Evolutionary conservation across 2,888 invertebrate species (phyloP), one percentile per base, ranked within the genome.

Genomic region (Plusia festucae): DNA sequence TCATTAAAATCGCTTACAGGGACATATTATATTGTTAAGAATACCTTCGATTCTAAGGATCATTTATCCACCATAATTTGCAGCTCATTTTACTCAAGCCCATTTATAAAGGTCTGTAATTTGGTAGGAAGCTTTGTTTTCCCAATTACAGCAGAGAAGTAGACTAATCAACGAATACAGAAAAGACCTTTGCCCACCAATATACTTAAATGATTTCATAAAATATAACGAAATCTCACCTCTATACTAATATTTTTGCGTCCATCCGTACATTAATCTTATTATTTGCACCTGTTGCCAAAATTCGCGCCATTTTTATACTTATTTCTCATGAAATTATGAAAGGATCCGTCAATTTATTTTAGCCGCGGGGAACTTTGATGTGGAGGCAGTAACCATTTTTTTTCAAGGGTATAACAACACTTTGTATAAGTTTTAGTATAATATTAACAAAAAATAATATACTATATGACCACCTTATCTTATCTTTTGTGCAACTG

Each of bases 221-320:
- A 15, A 9, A 7, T n/a, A 5, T n/a, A 2, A 40, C 2, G 1
- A n/a, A n/a, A 40, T n/a, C 40, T 40, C 6, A 40, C 40, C 40
- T 40, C 40, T n/a, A n/a, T 40, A n/a, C n/a, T 46, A 51, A 40
- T 57, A 61, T 56, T 59, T 60, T 53, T 63, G 60, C 72, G 54
- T 64, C 73, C 68, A 68, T 76, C 71, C 53, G 67, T 67, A 79
- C 80, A 85, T 83, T 82, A 81, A 86, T 85, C 81, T 81, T 65
- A 73, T 81, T 80, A 78, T 78, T 80, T 84, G 76, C 83, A 86
- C 86, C 86, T 86, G 86, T 86, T 86, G 86, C 85, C 60, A 75
- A 65, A 72, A 74, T 79, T 79, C 62, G 63, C 61, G 53, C 56
- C 60, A 76, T 66, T 65, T 73, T 65, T 30, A 18, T 60, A 62